Percentiles rank a stretch among this genome's conserved stretches.
phyloP scores from a whole-genome alignment of 2,797 vertebrate species.

The Xerus rutilus region DNA sequence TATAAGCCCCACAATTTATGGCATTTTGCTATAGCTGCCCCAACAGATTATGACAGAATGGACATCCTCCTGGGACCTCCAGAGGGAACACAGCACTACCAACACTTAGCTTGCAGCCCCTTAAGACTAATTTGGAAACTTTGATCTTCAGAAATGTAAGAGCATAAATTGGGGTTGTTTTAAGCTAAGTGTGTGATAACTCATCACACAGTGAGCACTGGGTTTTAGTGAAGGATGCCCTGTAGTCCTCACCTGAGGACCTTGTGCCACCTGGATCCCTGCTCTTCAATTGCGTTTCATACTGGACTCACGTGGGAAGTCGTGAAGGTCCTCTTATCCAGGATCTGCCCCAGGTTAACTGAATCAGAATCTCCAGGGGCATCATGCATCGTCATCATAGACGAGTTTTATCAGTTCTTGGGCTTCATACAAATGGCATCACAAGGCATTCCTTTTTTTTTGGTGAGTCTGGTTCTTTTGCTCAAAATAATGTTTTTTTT shows the following conservation, averaged over 20 bases:
- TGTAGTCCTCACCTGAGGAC: neutral
- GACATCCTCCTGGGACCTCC: neutral
- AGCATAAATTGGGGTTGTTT: neutral
- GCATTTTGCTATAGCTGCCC: neutral
- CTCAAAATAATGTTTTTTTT: slow-evolving; percentile 10
- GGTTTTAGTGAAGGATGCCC: neutral
- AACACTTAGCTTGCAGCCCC: neutral
- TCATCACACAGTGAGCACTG: neutral
- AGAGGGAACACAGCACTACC: neutral
- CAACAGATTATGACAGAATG: neutral
- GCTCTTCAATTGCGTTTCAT: neutral
- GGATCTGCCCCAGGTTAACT: neutral
- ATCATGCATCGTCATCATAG: neutral
- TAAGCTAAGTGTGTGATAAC: neutral
- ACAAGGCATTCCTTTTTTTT: neutral
- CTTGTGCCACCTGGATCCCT: no score
- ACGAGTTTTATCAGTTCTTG: no score
- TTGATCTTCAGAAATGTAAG: neutral
- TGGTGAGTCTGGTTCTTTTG: neutral
- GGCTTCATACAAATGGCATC: neutral
- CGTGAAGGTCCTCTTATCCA: neutral
- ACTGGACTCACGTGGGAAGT: neutral
- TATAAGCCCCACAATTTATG: neutral
- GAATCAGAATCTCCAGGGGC: neutral
- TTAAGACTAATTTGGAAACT: neutral